Percentiles rank a stretch among this genome's conserved stretches.
Evolutionary conservation across 2,113 vertebrate genomes (phyloP).

Genomic region (Charadrius vociferus): DNA sequence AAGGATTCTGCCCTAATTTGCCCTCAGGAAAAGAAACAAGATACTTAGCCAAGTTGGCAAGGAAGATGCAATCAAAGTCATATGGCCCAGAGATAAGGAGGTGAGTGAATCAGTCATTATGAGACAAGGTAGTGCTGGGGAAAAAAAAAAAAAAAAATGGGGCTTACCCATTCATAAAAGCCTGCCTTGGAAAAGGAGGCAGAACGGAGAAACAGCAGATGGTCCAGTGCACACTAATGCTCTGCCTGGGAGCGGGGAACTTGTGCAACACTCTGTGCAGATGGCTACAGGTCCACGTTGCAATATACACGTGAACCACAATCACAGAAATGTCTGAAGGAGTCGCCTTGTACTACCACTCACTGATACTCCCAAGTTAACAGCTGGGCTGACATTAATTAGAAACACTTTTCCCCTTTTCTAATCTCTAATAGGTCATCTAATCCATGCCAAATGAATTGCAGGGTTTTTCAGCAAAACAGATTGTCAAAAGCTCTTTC

Average conservation of each 20-base stretch:
- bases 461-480: constrained; percentile 33
- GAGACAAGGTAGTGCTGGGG: background rate
- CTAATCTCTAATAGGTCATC: constrained; percentile 10
- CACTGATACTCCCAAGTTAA: background rate
- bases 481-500: constrained; percentile 43
- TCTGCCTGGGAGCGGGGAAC: background rate
- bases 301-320: background rate
- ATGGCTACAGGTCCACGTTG: background rate
- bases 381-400: constrained; percentile 29
- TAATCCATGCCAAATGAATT: constrained; percentile 14
- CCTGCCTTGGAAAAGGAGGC: background rate
- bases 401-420: constrained; percentile 6
- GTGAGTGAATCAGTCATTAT: constrained; percentile 5
- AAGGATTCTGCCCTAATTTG: background rate
- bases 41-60: background rate
- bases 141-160: background rate
- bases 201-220: background rate
- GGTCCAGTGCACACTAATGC: background rate
- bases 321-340: background rate
- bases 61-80: constrained; percentile 11
- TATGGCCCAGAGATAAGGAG: constrained; percentile 1
- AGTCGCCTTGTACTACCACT: background rate
- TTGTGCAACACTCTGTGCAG: background rate
- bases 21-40: background rate
- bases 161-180: constrained; percentile 21